A percentile compares a stretch with the other conserved stretches of the same genome.
Conservation (phyloP, 2,888 invertebrate species). For the Pandemis cinnamomeana region DNA sequence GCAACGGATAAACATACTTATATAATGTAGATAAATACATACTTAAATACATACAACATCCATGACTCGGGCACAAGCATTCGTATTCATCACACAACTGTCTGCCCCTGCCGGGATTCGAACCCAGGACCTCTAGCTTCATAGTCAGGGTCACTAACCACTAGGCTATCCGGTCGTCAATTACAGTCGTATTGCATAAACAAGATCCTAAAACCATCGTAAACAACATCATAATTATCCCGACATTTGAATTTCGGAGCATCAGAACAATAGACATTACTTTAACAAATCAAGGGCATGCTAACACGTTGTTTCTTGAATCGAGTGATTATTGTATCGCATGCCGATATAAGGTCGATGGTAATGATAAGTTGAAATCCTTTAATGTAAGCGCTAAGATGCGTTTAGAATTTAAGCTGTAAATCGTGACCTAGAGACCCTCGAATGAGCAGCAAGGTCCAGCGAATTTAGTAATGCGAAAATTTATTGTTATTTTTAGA, state of each 20-base stretch:
- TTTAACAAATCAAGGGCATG: constrained; percentile 20
- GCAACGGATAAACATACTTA: no score
- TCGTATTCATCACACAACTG: no score
- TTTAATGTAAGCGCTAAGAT: constrained; percentile 16
- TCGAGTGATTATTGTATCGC: constrained; percentile 28
- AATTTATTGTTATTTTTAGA: background rate
- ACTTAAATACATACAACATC: no score
- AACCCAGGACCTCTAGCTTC: no score
- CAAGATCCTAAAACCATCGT: background rate
- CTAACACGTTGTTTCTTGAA: constrained; percentile 31
- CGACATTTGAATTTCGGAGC: constrained; percentile 24
- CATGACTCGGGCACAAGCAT: no score
- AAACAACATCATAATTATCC: constrained; percentile 16
- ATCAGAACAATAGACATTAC: constrained; percentile 28
- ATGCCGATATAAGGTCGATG: constrained; percentile 22
- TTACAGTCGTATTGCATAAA: background rate
- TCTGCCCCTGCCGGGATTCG: no score
- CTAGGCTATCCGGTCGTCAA: no score
- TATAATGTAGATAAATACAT: no score
- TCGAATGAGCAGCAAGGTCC: constrained; percentile 1
- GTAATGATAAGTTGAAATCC: constrained; percentile 29
- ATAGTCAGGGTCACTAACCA: no score
- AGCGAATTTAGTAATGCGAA: background rate
- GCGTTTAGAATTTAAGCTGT: constrained; percentile 14
- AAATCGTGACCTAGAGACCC: constrained; percentile 18